These are phyloP conservation scores for Solen grandis DNA, from an alignment of 1,140 invertebrate genomes.

Conservation along the genomic window DNA sequence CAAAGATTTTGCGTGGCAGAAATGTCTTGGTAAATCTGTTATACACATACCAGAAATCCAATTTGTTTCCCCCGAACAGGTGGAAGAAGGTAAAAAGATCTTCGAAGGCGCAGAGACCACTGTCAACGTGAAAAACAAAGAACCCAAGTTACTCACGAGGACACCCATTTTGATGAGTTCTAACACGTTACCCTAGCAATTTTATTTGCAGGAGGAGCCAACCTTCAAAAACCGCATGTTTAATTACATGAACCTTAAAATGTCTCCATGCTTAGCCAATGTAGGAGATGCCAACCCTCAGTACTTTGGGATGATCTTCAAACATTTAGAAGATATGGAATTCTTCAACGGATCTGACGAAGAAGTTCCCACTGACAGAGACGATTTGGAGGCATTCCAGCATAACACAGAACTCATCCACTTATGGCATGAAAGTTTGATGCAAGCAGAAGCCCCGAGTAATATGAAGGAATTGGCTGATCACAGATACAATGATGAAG, in stretches of 20 bases:
- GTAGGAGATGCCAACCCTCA: background rate
- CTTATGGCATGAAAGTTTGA: no score
- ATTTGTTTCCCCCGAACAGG: background rate
- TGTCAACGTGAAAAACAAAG: conserved; percentile 29
- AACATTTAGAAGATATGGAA: no score
- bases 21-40: conserved; percentile 16
- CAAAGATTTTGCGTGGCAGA: background rate
- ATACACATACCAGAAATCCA: conserved; percentile 9
- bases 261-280: background rate
- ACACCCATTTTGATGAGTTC: conserved; percentile 25
- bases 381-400: no score
- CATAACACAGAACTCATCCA: no score
- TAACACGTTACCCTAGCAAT: conserved; percentile 1
- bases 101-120: background rate
- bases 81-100: conserved; percentile 20
- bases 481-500: no score
- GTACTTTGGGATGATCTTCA: no score
- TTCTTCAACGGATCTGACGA: no score
- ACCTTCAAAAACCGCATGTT: conserved; percentile 6
- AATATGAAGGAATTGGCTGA: no score
- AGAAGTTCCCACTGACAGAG: no score
- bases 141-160: background rate
- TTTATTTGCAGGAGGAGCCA: background rate
- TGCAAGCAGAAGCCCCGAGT: no score
- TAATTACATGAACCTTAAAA: background rate